These are phyloP conservation scores for Orestias chungarensis DNA, from an alignment of 2,797 vertebrate species.

Conservation along the genomic window DNA sequence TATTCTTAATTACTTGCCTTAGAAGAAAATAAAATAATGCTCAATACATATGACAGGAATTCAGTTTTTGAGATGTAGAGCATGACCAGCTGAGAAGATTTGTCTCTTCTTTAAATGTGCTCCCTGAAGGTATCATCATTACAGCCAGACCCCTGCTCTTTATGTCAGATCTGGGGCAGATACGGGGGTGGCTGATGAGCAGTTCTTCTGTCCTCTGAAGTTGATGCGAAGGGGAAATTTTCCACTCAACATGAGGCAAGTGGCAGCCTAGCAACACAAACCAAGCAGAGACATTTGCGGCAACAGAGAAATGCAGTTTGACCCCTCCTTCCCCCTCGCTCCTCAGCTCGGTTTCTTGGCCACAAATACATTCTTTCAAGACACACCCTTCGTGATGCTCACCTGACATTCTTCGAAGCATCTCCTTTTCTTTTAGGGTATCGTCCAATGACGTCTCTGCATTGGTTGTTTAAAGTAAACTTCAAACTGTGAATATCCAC, in stretches of 20 bases:
- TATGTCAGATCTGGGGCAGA: background rate
- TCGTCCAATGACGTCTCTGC: slow-evolving; percentile 19
- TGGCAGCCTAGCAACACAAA: slow-evolving; percentile 86
- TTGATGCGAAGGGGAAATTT: slow-evolving; percentile 37
- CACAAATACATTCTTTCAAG: slow-evolving; percentile 13
- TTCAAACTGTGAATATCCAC: background rate
- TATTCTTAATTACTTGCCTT: background rate
- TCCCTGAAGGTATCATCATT: background rate
- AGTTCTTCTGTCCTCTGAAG: slow-evolving; percentile 1
- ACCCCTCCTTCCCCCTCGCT: slow-evolving; percentile 57
- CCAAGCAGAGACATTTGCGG: slow-evolving; percentile 80
- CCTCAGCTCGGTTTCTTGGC: slow-evolving; percentile 3
- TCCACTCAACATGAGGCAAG: slow-evolving; percentile 78
- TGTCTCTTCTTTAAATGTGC: background rate
- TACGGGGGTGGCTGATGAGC: background rate
- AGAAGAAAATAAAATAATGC: background rate
- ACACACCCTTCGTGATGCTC: slow-evolving; percentile 9
- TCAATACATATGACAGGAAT: background rate
- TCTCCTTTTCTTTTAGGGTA: slow-evolving; percentile 37
- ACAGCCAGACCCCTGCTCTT: background rate
- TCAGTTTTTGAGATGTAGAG: background rate
- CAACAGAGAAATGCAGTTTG: slow-evolving; percentile 72
- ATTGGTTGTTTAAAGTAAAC: slow-evolving; percentile 45
- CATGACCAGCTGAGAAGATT: background rate
- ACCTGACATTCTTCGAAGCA: slow-evolving; percentile 12